phyloP scores from a whole-genome alignment of 1,140 invertebrate genomes.

The Ceratosolen fusciceps region DNA sequence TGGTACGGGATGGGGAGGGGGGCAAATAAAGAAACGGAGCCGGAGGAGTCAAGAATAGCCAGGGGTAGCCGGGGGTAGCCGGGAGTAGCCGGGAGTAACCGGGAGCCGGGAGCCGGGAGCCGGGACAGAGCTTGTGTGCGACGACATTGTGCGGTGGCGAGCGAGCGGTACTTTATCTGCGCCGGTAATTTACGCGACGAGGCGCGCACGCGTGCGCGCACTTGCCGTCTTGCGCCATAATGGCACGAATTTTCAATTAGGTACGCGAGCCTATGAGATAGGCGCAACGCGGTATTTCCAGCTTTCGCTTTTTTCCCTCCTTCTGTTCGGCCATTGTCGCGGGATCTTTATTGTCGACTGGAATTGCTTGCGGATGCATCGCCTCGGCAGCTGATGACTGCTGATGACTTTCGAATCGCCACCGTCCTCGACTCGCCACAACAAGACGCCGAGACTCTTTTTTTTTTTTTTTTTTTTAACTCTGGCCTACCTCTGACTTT shows the following conservation, averaged over 20 bases:
- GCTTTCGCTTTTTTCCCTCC: slow-evolving; percentile 31
- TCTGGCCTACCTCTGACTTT: too few species aligned
- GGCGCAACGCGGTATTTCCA: slow-evolving; percentile 19
- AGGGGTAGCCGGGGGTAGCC: neutral
- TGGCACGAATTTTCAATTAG: slow-evolving; percentile 13
- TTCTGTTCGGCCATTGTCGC: neutral
- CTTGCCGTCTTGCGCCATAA: neutral
- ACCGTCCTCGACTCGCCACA: too few species aligned
- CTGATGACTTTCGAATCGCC: slow-evolving; percentile 4
- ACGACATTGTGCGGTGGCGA: neutral
- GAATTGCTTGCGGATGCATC: slow-evolving; percentile 1
- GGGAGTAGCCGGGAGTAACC: too few species aligned
- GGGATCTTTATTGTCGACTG: neutral
- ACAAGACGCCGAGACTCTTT: too few species aligned
- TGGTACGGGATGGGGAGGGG: neutral
- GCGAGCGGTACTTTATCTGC: slow-evolving; percentile 9
- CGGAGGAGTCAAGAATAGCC: too few species aligned
- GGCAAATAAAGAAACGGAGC: neutral
- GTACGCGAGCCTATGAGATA: slow-evolving; percentile 16
- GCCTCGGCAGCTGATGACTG: too few species aligned
- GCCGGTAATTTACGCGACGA: slow-evolving; percentile 10
- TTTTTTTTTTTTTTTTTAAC: too few species aligned
- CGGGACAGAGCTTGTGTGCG: too few species aligned
- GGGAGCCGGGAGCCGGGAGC: neutral
- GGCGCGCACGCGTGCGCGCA: neutral